Conservation (phyloP, 2,797 vertebrate species). For the Myotis pilosus region DNA sequence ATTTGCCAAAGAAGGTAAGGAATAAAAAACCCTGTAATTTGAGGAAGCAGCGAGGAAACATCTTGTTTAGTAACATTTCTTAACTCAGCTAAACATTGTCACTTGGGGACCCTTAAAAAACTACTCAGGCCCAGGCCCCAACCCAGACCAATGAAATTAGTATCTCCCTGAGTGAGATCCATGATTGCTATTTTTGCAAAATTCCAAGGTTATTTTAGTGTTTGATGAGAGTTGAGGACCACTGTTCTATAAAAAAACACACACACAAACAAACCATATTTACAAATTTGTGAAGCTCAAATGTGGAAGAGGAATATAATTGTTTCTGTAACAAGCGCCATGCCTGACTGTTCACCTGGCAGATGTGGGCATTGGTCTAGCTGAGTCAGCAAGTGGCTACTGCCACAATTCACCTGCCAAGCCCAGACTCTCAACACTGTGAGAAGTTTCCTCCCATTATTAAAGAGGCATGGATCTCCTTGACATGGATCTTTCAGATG, state of each 20-base stretch:
- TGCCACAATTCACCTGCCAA: neutral
- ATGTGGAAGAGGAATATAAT: neutral
- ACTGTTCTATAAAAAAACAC: neutral
- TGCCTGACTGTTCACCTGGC: neutral
- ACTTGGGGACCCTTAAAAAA: neutral
- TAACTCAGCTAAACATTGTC: neutral
- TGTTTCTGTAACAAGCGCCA: neutral
- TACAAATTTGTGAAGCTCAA: neutral
- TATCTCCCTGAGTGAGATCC: neutral
- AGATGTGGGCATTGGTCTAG: neutral
- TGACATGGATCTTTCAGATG: neutral
- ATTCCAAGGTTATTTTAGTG: neutral
- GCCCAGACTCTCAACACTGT: neutral
- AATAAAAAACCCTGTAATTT: neutral
- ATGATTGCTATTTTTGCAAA: neutral
- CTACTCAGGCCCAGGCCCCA: neutral
- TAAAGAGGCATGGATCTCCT: neutral
- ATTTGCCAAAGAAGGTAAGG: neutral
- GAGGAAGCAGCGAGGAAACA: neutral
- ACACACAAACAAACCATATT: neutral
- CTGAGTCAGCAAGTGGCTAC: neutral
- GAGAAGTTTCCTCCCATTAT: neutral
- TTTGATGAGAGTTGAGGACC: neutral
- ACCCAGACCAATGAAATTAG: neutral
- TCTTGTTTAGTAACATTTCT: neutral